These are phyloP conservation scores for Musca vetustissima DNA, from an alignment of 1,140 invertebrate genomes.

Conservation along the genomic window DNA sequence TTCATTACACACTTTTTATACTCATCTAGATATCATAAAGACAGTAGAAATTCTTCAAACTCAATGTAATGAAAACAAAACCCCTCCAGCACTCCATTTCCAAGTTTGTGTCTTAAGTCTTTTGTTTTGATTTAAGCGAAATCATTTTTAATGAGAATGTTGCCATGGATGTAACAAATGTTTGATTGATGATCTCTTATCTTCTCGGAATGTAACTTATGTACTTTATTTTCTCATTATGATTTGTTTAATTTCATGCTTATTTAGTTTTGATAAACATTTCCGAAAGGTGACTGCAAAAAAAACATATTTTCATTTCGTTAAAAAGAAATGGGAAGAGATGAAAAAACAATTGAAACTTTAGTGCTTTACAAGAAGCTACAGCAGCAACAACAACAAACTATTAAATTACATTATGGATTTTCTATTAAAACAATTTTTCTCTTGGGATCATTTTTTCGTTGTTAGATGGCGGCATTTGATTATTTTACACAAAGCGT, in stretches of 20 bases:
- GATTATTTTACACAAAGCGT: slow-evolving; percentile 1
- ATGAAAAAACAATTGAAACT: background rate
- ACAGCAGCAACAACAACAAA: background rate
- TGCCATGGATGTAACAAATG: background rate
- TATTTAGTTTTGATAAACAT: background rate
- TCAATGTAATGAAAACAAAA: too few relatives aligned
- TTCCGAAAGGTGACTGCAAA: too few relatives aligned
- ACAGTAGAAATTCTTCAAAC: too few relatives aligned
- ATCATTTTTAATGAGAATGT: background rate
- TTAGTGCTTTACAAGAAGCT: background rate
- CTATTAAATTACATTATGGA: background rate
- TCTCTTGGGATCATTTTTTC: background rate
- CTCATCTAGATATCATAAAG: too few relatives aligned
- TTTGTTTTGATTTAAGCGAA: background rate
- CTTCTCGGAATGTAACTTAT: background rate
- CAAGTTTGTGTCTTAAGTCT: slow-evolving; percentile 17
- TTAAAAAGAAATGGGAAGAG: background rate
- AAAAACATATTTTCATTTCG: background rate
- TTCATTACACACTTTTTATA: too few relatives aligned
- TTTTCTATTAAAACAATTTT: slow-evolving; percentile 7
- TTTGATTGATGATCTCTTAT: slow-evolving; percentile 7
- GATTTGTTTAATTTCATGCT: slow-evolving; percentile 22
- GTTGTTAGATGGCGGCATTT: background rate
- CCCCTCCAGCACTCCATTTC: too few relatives aligned
- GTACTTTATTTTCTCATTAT: background rate